phyloP scores from a whole-genome alignment of 2,113 vertebrate genomes.

The Trematomus loennbergii region DNA sequence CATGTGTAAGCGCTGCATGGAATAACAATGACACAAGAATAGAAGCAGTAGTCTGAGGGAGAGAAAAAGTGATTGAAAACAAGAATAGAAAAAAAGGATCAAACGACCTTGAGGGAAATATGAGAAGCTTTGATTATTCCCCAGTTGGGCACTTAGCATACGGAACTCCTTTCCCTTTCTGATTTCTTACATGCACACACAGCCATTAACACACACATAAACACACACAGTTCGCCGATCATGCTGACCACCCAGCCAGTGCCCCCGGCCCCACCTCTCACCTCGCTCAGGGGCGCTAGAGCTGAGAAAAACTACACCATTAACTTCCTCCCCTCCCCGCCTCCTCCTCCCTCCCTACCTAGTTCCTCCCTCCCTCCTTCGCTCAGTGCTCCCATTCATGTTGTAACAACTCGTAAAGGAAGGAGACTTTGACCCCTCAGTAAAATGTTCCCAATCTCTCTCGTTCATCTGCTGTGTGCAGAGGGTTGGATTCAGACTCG shows the following conservation, averaged over 20 bases:
- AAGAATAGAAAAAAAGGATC: slow-evolving; percentile 46
- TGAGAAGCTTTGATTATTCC: slow-evolving; percentile 71
- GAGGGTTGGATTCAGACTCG: slow-evolving; percentile 40
- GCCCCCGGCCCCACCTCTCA: slow-evolving; percentile 78
- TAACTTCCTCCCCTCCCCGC: slow-evolving; percentile 76
- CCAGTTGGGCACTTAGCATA: slow-evolving; percentile 53
- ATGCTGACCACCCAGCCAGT: slow-evolving; percentile 82
- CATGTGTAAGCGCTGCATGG: slow-evolving; percentile 68
- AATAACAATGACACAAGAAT: slow-evolving; percentile 75
- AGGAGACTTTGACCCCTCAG: slow-evolving; percentile 85
- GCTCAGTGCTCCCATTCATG: slow-evolving; percentile 81
- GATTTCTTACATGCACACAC: slow-evolving; percentile 57
- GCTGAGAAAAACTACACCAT: slow-evolving; percentile 82
- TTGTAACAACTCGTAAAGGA: slow-evolving; percentile 86
- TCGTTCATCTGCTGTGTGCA: slow-evolving; percentile 53
- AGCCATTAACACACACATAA: slow-evolving; percentile 72
- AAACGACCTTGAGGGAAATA: slow-evolving; percentile 50
- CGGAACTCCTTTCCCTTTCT: slow-evolving; percentile 52
- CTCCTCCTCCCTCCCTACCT: slow-evolving; percentile 40
- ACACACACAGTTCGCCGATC: slow-evolving; percentile 63
- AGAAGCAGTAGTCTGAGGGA: slow-evolving; percentile 51
- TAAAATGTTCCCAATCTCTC: slow-evolving; percentile 69
- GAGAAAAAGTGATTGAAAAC: slow-evolving; percentile 53
- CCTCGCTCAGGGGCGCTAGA: slow-evolving; percentile 73
- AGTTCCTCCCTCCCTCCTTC: slow-evolving; percentile 34